These are phyloP conservation scores for Eulemur coronatus DNA, from an alignment of 2,797 vertebrate species.

Conservation along the genomic window DNA sequence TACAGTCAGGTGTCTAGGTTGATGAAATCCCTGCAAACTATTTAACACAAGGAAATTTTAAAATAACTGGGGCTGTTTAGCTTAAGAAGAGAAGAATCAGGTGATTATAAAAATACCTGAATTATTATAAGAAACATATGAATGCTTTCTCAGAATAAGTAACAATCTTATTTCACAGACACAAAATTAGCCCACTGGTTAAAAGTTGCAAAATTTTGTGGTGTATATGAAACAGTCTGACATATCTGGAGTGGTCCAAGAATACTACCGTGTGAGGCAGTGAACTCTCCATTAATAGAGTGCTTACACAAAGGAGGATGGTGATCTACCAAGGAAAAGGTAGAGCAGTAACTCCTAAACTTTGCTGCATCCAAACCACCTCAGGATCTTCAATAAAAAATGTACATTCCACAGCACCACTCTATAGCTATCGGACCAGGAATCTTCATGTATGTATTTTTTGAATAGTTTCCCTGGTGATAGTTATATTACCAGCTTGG, in stretches of 20 bases:
- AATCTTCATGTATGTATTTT: not conserved
- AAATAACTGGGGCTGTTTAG: not conserved
- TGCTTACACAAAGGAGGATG: not conserved
- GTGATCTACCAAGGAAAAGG: accelerated
- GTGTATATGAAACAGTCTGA: not conserved
- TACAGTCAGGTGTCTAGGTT: not conserved
- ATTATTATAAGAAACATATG: not conserved
- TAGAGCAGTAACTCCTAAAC: not conserved
- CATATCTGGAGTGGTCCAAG: not conserved
- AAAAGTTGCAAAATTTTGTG: not conserved
- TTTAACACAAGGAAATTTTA: not conserved
- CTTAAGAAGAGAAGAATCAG: not conserved
- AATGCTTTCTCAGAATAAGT: not conserved
- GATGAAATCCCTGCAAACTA: not conserved
- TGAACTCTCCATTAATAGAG: not conserved
- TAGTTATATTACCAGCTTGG: not conserved
- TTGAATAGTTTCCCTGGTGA: not conserved
- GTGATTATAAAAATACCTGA: not conserved
- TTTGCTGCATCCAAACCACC: not conserved
- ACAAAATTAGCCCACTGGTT: not conserved
- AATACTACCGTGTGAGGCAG: too few species aligned
- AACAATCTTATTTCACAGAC: not conserved
- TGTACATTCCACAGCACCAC: not conserved
- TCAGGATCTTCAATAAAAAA: not conserved
- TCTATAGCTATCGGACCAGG: not conserved